Base-by-base conservation (phyloP, 2,113 vertebrate genomes). In the Cyrtonyx montezumae region DNA sequence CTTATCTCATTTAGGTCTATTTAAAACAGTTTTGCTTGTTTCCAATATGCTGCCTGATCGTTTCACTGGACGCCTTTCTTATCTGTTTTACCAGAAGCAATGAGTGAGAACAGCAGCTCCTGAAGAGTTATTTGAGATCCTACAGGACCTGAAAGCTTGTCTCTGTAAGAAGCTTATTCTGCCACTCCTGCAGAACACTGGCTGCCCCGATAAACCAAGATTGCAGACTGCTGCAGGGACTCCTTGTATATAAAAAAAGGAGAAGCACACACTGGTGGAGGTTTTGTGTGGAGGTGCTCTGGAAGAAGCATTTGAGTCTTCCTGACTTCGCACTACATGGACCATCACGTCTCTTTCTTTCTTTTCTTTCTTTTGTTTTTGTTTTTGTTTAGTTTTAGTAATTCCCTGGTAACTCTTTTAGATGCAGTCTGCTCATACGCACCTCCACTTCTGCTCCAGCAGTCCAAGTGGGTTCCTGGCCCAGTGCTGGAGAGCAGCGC, bases 401-500 rank as follows among this genome's bases (percentile, higher is more conserved):
- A 32, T 66, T 61, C 45, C 42, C 6, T 56, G 5, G 5, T 66
- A 58, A 69, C 20, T 90, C 43, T 66, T 32, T 58, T 58, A n/a
- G 55, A 58, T 58, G 55, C 37, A 25, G 49, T 61, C 30, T 21
- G 5, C 63, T 71, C 2, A 0, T 4, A 45, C 6, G 5, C 8
- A 8, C 5, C 23, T 51, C 17, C 6, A 2, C 34, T 56, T 16
- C 13, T 28, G 21, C 58, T 36, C 48, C 0, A 4, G 36, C 21
- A 3, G 1, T 13, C 16, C 21, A 3, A 14, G 63, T 0, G 13
- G 11, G 11, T 32, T 69, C 45, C 73, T 1, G 1, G n/a, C 43
- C 46, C 36, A 2, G 5, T 1, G 13, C 15, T 28, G 46, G 12
- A 0, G 1, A 40, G 59, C n/a, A 2, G 42, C 5, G 30, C 8